A percentile compares a stretch with the other conserved stretches of the same genome.
phyloP scores from a whole-genome alignment of 1,140 invertebrate species.

The Drosophila repleta region DNA sequence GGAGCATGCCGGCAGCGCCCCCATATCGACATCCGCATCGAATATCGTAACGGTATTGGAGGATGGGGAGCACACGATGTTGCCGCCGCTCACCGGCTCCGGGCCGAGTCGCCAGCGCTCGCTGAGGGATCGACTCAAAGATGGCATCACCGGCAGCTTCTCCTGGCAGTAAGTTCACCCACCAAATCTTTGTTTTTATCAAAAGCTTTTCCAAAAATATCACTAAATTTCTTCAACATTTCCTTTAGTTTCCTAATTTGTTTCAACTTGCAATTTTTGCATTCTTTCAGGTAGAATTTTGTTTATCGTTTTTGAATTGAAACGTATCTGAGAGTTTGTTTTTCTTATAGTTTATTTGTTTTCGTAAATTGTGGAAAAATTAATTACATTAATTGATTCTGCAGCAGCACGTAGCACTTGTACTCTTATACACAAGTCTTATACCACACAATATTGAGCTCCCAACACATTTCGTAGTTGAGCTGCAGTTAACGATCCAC shows the following conservation, averaged over 20 bases:
- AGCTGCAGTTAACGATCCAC: conserved; percentile 11
- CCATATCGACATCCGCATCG: conserved; percentile 75
- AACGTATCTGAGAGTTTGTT: background rate
- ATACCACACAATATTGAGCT: conserved; percentile 18
- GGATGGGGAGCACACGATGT: conserved; percentile 70
- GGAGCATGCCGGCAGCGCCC: conserved; percentile 71
- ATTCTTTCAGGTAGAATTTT: conserved; percentile 50
- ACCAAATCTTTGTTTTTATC: conserved; percentile 24
- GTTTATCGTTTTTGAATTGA: background rate
- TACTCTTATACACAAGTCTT: conserved; percentile 25
- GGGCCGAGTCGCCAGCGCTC: conserved; percentile 87
- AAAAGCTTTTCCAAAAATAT: conserved; percentile 43
- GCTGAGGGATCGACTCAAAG: conserved; percentile 89
- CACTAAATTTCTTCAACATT: conserved; percentile 22
- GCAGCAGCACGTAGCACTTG: conserved; percentile 25
- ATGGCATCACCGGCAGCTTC: conserved; percentile 90
- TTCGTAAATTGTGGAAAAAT: conserved; percentile 13
- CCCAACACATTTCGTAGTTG: conserved; percentile 19
- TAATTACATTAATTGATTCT: conserved; percentile 22
- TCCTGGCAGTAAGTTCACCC: conserved; percentile 89
- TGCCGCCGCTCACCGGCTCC: conserved; percentile 85
- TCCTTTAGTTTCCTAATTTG: conserved; percentile 21
- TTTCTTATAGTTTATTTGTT: conserved; percentile 24
- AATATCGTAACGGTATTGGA: conserved; percentile 76
- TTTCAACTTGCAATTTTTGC: conserved; percentile 23